A percentile compares a stretch with the other conserved stretches of the same genome.
phyloP scores from a whole-genome alignment of 2,888 invertebrate genomes.

The Horisme vitalbata region DNA sequence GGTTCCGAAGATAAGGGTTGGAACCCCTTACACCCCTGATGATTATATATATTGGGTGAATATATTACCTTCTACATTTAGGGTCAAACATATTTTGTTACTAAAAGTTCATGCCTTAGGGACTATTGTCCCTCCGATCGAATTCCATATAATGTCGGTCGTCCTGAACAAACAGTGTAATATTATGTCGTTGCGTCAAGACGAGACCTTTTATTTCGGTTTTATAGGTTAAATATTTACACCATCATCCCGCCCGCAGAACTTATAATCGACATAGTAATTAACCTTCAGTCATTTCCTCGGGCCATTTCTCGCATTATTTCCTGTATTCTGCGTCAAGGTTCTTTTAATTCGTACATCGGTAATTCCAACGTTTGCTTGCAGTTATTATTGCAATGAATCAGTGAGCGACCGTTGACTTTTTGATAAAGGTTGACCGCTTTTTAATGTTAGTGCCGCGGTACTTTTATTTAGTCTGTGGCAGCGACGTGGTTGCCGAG shows the following conservation, averaged over 20 bases:
- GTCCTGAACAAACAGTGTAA: neutral
- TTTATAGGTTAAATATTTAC: conserved; percentile 10
- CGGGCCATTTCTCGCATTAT: conserved; percentile 29
- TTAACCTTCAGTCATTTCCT: conserved; percentile 33
- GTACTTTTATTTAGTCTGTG: too few species aligned
- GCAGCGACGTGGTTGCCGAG: too few species aligned
- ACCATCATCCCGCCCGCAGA: conserved; percentile 15
- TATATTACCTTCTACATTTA: too few species aligned
- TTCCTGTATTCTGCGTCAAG: conserved; percentile 21
- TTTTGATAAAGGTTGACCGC: conserved; percentile 12
- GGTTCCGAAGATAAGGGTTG: too few species aligned
- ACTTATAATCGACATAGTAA: conserved; percentile 21
- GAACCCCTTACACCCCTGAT: too few species aligned
- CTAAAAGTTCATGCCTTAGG: too few species aligned
- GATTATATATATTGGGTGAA: too few species aligned
- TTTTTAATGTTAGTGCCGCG: too few species aligned
- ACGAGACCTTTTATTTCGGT: conserved; percentile 10
- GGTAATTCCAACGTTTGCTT: conserved; percentile 9
- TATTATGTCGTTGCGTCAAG: neutral
- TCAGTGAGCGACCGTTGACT: conserved; percentile 3
- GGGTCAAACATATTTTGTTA: too few species aligned
- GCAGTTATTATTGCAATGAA: conserved; percentile 15
- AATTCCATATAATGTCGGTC: too few species aligned
- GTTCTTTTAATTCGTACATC: conserved; percentile 12
- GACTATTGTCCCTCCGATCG: too few species aligned